phyloP scores from a whole-genome alignment of 2,888 invertebrate genomes.

The Hirtodrosophila trivittata region DNA sequence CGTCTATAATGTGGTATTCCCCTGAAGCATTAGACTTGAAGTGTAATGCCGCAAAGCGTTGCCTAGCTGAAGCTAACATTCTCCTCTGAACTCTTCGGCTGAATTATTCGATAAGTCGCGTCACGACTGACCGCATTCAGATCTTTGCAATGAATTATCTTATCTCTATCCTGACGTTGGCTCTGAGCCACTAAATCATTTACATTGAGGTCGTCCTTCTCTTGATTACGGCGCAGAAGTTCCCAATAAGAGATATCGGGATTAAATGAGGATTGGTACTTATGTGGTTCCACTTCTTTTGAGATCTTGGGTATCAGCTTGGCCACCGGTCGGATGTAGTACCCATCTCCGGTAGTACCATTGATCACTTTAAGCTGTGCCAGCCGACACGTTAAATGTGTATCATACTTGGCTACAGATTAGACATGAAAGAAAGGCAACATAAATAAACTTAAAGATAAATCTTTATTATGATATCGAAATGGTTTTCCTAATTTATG shows the following conservation, averaged over 20 bases:
- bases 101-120: no score
- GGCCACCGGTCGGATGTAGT: slow-evolving; percentile 21
- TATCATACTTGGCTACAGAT: slow-evolving; percentile 21
- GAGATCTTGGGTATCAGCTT: not conserved
- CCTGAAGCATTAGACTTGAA: no score
- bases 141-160: no score
- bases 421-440: not conserved
- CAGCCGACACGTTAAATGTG: not conserved
- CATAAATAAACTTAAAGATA: not conserved
- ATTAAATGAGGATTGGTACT: slow-evolving; percentile 6
- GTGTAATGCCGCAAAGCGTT: no score
- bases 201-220: not conserved
- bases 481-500: no score
- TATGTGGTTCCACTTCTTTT: not conserved
- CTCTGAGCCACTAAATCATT: not conserved
- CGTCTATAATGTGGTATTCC: no score
- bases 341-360: slow-evolving; percentile 47
- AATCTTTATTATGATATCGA: no score
- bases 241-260: slow-evolving; percentile 25
- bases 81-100: no score
- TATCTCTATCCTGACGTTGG: no score
- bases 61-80: no score
- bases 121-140: no score
- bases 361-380: slow-evolving; percentile 34
- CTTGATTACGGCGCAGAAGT: slow-evolving; percentile 2